Base-by-base conservation (phyloP, 2,113 vertebrate genomes). In the Nycticorax nycticorax region DNA sequence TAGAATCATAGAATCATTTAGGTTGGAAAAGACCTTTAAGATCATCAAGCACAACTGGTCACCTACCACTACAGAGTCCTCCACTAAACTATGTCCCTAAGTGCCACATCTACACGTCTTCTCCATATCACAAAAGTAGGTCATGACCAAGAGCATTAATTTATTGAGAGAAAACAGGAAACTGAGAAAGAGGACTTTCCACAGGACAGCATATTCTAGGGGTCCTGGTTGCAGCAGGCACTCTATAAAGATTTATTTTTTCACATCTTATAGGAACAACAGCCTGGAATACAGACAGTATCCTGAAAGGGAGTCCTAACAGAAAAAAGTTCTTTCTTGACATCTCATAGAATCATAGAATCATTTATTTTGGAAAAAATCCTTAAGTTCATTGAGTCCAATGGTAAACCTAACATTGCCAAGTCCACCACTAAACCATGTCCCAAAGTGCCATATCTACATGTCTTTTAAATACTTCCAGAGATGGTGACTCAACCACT, bases 1-100 rank as follows among this genome's bases (percentile, higher is more conserved):
- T 23, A 17, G 30, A 41, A 52, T 59, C 24, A 37, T 26, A 53
- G 16, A 69, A 66, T 24, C 30, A 15, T 22, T 32, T 32, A 39
- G 16, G 17, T 33, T 79, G 33, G 18, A 88, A 48, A 39, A 56
- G 23, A 35, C 17, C 8, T 0, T 17, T 35, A 50, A 62, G 14
- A 23, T 18, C 37, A 45, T 45, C 0, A 0, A 52, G 24, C 35
- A 16, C 53, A 67, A 41, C 8, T 0, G 0, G n/a, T 13, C 43
- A 78, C 21, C 4, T 30, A 28, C 27, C 32, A 57, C 18, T 67
- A 3, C 33, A 14, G 14, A 43, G 41, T 43, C 41, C 41, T 15
- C 41, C 41, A 43, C 14, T 43, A 43, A 57, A 73, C 14, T 33
- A n/a, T 59, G 56, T 59, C 33, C 13, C 33, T 23, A 59, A 35